These are phyloP conservation scores for Epinephelus coioides DNA, from an alignment of 2,797 vertebrate genomes.

Conservation along the genomic window DNA sequence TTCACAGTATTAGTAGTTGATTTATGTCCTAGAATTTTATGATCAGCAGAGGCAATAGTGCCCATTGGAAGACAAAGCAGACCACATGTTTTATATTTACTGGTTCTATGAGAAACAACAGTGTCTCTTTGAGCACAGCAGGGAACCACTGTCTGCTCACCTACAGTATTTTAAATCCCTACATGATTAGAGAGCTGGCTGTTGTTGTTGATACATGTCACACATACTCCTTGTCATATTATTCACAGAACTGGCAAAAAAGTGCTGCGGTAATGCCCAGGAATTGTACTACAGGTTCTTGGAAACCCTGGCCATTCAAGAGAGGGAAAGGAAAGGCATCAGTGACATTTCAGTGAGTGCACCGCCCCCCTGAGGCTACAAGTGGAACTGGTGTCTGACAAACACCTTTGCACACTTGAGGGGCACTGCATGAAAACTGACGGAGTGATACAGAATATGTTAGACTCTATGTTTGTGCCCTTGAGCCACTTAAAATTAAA, in stretches of 20 bases:
- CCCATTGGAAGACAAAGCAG: no score
- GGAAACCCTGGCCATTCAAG: conserved; percentile 87
- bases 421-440: background rate
- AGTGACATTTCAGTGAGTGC: conserved; percentile 89
- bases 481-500: no score
- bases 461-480: no score
- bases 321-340: conserved; percentile 85
- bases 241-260: conserved; percentile 86
- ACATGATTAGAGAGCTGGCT: no score
- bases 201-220: conserved; percentile 8
- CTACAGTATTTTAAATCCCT: no score
- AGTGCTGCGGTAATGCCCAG: conserved; percentile 87
- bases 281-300: conserved; percentile 90
- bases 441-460: background rate
- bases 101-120: background rate
- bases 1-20: background rate
- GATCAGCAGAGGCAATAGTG: no score
- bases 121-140: background rate
- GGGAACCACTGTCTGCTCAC: background rate
- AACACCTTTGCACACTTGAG: background rate
- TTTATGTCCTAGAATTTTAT: background rate
- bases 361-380: conserved; percentile 56
- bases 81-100: background rate
- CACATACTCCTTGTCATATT: conserved; percentile 1
- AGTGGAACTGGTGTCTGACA: conserved; percentile 10